A percentile compares a stretch with the other conserved stretches of the same genome.
Conservation (phyloP, 2,888 invertebrate species). For the Poecilus cupreus region DNA sequence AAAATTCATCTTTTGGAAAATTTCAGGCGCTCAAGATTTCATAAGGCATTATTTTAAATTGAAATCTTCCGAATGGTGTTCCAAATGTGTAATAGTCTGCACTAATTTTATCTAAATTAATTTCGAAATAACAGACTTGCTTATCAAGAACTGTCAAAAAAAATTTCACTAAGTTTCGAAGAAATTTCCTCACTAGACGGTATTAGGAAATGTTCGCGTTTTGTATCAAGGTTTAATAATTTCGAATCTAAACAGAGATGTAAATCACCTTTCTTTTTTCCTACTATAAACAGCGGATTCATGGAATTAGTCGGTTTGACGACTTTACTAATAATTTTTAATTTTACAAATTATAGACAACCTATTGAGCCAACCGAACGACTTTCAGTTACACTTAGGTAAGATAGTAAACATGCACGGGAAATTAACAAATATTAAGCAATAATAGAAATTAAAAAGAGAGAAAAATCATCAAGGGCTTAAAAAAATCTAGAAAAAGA, state of each 20-base stretch:
- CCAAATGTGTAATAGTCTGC: conserved; percentile 6
- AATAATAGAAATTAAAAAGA: no score
- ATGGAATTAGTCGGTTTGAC: background rate
- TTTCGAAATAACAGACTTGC: conserved; percentile 21
- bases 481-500: no score
- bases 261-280: background rate
- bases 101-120: background rate
- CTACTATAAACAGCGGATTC: conserved; percentile 5
- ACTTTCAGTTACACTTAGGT: no score
- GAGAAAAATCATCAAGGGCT: no score
- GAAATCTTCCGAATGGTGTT: conserved; percentile 17
- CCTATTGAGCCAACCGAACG: no score
- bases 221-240: background rate
- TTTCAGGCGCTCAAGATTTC: conserved; percentile 5
- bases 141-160: conserved; percentile 34
- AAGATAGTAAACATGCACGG: no score
- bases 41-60: conserved; percentile 27
- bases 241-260: conserved; percentile 1
- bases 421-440: no score
- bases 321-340: conserved; percentile 9
- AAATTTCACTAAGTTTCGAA: background rate
- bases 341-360: no score
- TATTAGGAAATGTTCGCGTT: background rate
- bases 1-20: conserved; percentile 26
- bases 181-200: conserved; percentile 14